Conservation (phyloP, 1,140 invertebrate genomes). For the Caenorhabditis tropicalis region DNA sequence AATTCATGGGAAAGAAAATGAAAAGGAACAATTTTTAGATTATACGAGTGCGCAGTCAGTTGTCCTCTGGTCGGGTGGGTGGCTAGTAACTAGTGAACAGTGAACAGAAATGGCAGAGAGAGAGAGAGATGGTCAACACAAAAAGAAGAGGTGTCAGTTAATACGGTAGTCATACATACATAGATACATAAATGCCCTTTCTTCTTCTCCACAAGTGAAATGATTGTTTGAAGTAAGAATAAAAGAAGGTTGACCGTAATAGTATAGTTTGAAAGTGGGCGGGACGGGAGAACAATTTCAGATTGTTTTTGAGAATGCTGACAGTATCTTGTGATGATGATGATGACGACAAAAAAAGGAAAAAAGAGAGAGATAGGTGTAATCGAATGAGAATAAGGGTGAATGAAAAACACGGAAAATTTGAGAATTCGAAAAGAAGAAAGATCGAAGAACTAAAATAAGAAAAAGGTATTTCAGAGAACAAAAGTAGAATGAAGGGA, state of each 20-base stretch:
- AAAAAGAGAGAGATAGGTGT: not conserved
- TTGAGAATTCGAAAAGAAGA: too few species aligned
- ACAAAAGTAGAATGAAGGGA: too few species aligned
- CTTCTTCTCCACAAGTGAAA: not conserved
- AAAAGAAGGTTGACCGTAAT: conserved; percentile 8
- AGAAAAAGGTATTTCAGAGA: not conserved
- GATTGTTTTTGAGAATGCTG: conserved; percentile 20
- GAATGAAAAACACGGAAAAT: not conserved
- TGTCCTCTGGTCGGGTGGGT: not conserved
- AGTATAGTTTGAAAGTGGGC: not conserved
- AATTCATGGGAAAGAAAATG: not conserved
- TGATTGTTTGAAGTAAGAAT: not conserved
- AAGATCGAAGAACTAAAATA: not conserved
- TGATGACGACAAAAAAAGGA: not conserved
- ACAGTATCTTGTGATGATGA: not conserved
- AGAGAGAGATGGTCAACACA: conserved; percentile 5
- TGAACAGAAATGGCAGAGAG: conserved; percentile 21
- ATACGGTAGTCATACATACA: conserved; percentile 27
- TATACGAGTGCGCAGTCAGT: conserved; percentile 7
- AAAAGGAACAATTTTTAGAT: conserved; percentile 20
- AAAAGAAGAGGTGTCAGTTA: not conserved
- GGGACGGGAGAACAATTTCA: conserved; percentile 10
- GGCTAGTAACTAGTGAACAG: conserved; percentile 19
- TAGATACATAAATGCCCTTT: not conserved
- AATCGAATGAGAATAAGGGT: conserved; percentile 1